phyloP scores from a whole-genome alignment of 2,888 invertebrate genomes.

The Papilio demoleus region DNA sequence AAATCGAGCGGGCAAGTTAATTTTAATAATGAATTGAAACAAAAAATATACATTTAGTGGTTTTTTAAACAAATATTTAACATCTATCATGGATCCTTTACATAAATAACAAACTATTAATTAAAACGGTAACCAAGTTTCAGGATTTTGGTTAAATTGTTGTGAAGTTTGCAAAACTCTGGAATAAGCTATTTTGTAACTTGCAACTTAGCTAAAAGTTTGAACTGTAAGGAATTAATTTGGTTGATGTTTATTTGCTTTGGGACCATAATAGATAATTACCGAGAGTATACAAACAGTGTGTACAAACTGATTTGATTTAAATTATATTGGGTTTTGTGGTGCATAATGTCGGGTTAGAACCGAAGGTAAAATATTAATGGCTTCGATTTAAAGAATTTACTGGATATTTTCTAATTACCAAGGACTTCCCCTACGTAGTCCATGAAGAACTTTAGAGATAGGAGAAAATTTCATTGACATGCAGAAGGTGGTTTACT shows the following conservation, averaged over 20 bases:
- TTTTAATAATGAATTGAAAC: too few relatives aligned
- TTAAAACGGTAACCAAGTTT: conserved; percentile 13
- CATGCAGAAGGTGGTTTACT: too few relatives aligned
- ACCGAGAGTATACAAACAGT: not conserved
- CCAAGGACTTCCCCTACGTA: too few relatives aligned
- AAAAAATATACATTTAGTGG: not conserved
- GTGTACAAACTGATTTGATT: too few relatives aligned
- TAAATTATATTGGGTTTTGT: too few relatives aligned
- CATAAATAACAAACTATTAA: conserved; percentile 1
- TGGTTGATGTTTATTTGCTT: conserved; percentile 1
- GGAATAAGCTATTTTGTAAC: conserved; percentile 1
- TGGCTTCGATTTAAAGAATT: too few relatives aligned
- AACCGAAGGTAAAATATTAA: too few relatives aligned
- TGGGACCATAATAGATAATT: not conserved
- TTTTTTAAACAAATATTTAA: not conserved
- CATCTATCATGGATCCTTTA: not conserved
- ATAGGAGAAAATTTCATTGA: too few relatives aligned
- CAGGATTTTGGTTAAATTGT: conserved; percentile 20
- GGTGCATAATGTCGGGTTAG: too few relatives aligned
- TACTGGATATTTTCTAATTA: too few relatives aligned
- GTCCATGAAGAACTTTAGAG: too few relatives aligned
- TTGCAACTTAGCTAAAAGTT: conserved; percentile 8
- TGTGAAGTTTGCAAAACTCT: conserved; percentile 18
- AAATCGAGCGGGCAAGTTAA: too few relatives aligned
- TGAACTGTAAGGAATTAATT: conserved; percentile 9